Conservation (phyloP, 2,113 vertebrate genomes). For the Grammomys surdaster region DNA sequence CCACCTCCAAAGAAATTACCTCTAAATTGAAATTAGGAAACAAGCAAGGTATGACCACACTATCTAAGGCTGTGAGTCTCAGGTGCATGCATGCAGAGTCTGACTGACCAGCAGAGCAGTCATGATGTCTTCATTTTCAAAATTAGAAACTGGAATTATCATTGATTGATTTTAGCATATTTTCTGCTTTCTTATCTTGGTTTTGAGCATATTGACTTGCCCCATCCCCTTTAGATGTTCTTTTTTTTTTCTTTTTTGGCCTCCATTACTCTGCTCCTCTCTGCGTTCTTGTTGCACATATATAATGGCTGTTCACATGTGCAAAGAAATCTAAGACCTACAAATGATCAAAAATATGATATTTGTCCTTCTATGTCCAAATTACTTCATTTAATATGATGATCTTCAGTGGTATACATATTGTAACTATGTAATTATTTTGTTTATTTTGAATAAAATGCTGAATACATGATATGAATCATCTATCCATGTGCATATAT, state of each 20-base stretch:
- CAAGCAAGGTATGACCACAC: not conserved
- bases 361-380: not conserved
- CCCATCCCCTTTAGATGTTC: no score
- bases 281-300: not conserved
- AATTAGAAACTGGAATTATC: not conserved
- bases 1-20: conserved; percentile 18
- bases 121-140: not conserved
- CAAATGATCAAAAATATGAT: not conserved
- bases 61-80: not conserved
- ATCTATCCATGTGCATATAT: not conserved
- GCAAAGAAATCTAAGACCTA: not conserved
- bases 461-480: not conserved
- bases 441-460: not conserved
- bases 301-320: not conserved
- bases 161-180: not conserved
- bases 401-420: not conserved
- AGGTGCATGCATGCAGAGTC: not conserved
- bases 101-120: not conserved
- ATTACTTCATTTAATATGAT: not conserved
- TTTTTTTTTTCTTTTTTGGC: no score
- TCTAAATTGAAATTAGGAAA: conserved; percentile 11
- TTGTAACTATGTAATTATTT: not conserved
- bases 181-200: not conserved
- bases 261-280: not conserved
- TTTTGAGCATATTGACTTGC: not conserved